Base-by-base conservation (phyloP, 1,140 invertebrate species). In the Bradysia coprophila region DNA sequence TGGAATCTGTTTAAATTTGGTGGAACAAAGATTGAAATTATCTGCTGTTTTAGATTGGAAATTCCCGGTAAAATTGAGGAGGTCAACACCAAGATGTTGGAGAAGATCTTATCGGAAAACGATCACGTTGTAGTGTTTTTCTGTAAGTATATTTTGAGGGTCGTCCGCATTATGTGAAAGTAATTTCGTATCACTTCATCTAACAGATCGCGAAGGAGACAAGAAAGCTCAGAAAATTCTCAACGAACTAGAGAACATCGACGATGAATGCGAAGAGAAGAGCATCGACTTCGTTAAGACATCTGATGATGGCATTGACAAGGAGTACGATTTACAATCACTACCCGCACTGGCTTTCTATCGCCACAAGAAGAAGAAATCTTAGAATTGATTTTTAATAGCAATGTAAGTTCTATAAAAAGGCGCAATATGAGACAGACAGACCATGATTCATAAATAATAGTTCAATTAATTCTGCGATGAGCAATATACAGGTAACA, bases 261-360 rank as follows among this genome's bases (percentile, higher is more conserved):
- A 93, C 52, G 87, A 93, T 53, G 87, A 92, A 53, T 91, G 85
- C 55, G 87, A 92, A 63, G 81, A 87, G 52, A 79, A 87, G 57
- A 81, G 88, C 46, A 91, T 93, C 48, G 82, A 88, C 56, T 92
- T 93, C 57, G 81, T 94, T 1, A 93, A 92, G 62, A 90, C 89
- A 48, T 90, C 86, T 10, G 89, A 93, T 54, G 78, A 84, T 22
- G 80, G 81, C 38, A 76, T 92, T 43, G 78, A 86, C 39, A 83
- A 83, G 53, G 86, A 91, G 66, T 93, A 90, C 55, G 86, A 90
- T 64, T 66, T 94, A 23, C 71, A 82, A 38, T 68, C 71, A 31
- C 63, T 92, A 31, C 88, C 89, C 43, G 73, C 86, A 15, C 65
- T 94, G 21, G 84, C 84, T 21, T 93, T 90, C 63, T 94, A 92